These are phyloP conservation scores for Drosophila sproati DNA, from an alignment of 1,140 invertebrate genomes.

Conservation along the genomic window DNA sequence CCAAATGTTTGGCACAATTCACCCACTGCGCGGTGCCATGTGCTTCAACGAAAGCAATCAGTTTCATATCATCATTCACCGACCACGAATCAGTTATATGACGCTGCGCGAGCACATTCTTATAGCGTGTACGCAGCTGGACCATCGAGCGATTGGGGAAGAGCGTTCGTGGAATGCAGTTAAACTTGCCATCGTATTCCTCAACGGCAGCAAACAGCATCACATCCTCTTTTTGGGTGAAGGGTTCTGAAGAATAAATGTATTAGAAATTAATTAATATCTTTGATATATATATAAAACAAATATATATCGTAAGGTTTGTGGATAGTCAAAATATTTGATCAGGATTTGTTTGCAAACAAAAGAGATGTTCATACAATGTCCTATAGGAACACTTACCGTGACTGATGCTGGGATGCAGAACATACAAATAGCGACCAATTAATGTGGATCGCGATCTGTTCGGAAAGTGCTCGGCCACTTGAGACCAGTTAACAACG, in stretches of 20 bases:
- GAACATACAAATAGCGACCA: constrained; percentile 85
- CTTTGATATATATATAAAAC: neutral
- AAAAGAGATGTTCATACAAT: too few species aligned
- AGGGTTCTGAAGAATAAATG: constrained; percentile 49
- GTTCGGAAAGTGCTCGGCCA: constrained; percentile 86
- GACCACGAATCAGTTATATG: constrained; percentile 85
- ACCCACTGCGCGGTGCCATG: constrained; percentile 84
- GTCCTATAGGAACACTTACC: constrained; percentile 37
- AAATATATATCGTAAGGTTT: neutral
- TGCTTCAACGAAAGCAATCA: constrained; percentile 81
- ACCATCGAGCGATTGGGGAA: constrained; percentile 86
- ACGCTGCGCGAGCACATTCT: constrained; percentile 82
- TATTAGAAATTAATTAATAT: too few species aligned
- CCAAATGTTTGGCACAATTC: constrained; percentile 82
- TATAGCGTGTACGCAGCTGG: constrained; percentile 86
- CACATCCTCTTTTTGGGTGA: constrained; percentile 87
- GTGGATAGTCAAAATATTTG: too few species aligned
- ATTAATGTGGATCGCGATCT: constrained; percentile 88
- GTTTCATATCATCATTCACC: constrained; percentile 82
- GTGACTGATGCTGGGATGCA: constrained; percentile 83
- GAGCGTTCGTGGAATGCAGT: constrained; percentile 84
- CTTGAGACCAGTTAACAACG: constrained; percentile 88
- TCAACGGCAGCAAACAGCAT: constrained; percentile 86
- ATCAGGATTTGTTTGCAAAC: too few species aligned
- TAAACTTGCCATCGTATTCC: constrained; percentile 87